Evolutionary conservation across 2,113 vertebrate species (phyloP).

Genomic region (Cyrtonyx montezumae): DNA sequence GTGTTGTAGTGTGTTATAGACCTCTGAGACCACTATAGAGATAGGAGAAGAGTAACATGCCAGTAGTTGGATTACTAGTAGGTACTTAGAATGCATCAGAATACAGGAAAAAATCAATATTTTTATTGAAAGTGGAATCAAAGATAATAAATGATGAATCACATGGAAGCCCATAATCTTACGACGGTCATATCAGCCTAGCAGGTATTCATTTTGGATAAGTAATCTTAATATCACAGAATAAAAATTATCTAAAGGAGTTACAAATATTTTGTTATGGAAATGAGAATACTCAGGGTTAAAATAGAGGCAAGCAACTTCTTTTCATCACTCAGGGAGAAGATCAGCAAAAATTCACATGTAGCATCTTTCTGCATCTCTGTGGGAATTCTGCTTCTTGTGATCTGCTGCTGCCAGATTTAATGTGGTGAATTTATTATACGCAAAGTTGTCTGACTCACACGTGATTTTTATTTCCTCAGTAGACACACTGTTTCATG

Average conservation of each 20-base stretch:
- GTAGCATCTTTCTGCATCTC: constrained; percentile 55
- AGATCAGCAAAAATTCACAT: constrained; percentile 62
- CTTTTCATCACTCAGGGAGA: constrained; percentile 54
- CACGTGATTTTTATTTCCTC: constrained; percentile 18
- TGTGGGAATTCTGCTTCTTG: constrained; percentile 64
- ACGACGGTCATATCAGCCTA: constrained; percentile 15
- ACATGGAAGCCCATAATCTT: constrained; percentile 15
- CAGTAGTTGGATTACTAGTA: not conserved
- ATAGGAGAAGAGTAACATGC: not conserved
- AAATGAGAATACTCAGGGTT: constrained; percentile 63
- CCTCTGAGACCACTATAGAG: not conserved
- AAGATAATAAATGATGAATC: constrained; percentile 15
- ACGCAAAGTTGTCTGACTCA: constrained; percentile 22
- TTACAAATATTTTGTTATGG: constrained; percentile 63
- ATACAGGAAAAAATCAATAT: constrained; percentile 38
- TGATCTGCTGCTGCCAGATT: constrained; percentile 58
- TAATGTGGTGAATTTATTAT: constrained; percentile 67
- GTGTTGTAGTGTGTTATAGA: not conserved
- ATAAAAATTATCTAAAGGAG: constrained; percentile 48
- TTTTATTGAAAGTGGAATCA: constrained; percentile 29
- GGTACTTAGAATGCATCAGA: not conserved
- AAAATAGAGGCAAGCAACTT: not conserved
- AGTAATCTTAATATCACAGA: constrained; percentile 48
- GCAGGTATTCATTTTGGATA: constrained; percentile 51
- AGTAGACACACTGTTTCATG: not conserved